phyloP scores from a whole-genome alignment of 2,888 invertebrate genomes.

The Phortica magna region DNA sequence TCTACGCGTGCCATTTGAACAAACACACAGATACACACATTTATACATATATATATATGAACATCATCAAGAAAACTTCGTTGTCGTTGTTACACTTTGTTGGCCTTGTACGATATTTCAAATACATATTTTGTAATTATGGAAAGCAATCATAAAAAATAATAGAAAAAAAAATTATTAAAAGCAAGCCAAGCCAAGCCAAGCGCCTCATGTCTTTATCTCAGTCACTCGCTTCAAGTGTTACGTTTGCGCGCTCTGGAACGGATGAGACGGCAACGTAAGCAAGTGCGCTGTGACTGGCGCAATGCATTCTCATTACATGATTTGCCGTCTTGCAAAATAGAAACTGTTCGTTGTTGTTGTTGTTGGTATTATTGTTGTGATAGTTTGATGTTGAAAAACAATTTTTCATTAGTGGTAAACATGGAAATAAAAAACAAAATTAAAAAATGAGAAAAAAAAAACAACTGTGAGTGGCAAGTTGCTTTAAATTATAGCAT shows the following conservation, averaged over 20 bases:
- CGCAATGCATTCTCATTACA: too few relatives aligned
- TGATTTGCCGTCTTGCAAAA: too few relatives aligned
- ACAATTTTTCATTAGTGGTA: too few relatives aligned
- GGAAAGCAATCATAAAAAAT: constrained; percentile 15
- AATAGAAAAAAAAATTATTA: not conserved
- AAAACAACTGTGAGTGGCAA: not conserved
- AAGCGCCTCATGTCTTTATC: not conserved
- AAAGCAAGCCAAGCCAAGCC: not conserved
- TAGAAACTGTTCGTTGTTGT: too few relatives aligned
- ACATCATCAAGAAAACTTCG: not conserved
- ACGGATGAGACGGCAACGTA: too few relatives aligned
- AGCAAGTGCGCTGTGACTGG: too few relatives aligned
- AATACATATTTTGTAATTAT: constrained; percentile 12
- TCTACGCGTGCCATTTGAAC: not conserved
- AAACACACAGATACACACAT: not conserved
- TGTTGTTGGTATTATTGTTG: too few relatives aligned
- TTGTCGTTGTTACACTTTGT: not conserved
- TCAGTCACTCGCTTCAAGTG: not conserved
- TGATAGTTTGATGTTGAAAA: too few relatives aligned
- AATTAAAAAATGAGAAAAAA: not conserved
- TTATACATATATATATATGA: too few relatives aligned
- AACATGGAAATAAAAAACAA: not conserved
- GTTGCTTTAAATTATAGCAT: constrained; percentile 45
- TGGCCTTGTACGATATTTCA: constrained; percentile 26
- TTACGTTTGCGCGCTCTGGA: not conserved